A percentile compares a stretch with the other conserved stretches of the same genome.
phyloP scores from a whole-genome alignment of 2,113 vertebrate genomes.

The Spermophilus dauricus region DNA sequence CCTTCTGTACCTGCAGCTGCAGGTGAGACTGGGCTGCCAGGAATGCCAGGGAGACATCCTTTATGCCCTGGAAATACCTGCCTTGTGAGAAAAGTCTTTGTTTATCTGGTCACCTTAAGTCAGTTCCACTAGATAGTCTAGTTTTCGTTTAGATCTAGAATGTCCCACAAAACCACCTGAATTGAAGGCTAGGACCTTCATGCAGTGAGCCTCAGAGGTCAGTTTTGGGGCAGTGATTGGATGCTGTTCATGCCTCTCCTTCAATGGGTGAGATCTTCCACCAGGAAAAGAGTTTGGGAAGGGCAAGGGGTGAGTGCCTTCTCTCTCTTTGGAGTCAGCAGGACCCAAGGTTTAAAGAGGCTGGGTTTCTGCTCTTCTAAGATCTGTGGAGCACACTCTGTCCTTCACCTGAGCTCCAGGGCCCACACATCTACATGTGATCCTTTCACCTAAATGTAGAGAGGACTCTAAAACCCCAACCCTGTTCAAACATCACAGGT shows the following conservation, averaged over 20 bases:
- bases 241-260: neutral
- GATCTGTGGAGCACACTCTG: neutral
- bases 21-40: neutral
- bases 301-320: neutral
- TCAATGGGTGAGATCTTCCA: neutral
- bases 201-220: too few species aligned
- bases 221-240: too few species aligned
- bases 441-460: neutral
- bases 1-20: neutral
- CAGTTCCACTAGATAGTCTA: too few species aligned
- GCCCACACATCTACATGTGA: neutral
- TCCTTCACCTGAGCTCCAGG: neutral
- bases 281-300: neutral
- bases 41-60: too few species aligned
- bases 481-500: neutral
- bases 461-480: neutral
- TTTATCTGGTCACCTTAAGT: too few species aligned
- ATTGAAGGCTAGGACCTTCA: too few species aligned
- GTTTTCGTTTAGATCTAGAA: too few species aligned
- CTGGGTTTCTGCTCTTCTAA: neutral
- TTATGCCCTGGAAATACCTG: too few species aligned
- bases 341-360: neutral
- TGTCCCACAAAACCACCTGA: too few species aligned
- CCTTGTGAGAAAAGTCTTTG: too few species aligned
- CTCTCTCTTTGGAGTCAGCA: neutral